Percentiles rank a stretch among this genome's conserved stretches.
Evolutionary conservation across 2,797 vertebrate genomes (phyloP).

Genomic region (Etheostoma perlongum): DNA sequence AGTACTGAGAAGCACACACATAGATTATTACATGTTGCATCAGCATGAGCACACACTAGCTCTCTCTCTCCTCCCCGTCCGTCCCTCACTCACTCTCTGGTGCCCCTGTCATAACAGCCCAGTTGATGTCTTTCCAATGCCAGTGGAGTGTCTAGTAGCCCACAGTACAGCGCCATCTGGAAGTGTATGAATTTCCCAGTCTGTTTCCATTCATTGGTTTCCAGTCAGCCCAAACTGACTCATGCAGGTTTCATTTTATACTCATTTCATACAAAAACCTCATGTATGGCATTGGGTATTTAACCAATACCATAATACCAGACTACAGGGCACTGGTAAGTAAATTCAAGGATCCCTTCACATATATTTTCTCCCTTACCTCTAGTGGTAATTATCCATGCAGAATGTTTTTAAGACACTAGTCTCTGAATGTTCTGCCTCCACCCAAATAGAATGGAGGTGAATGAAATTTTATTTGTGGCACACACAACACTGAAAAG

Average conservation of each 20-base stretch:
- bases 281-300: background rate
- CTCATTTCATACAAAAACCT: slow-evolving; percentile 18
- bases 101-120: slow-evolving; percentile 21
- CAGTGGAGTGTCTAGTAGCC: slow-evolving; percentile 28
- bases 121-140: slow-evolving; percentile 60
- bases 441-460: background rate
- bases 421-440: background rate
- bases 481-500: too few relatives aligned
- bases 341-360: slow-evolving; percentile 10
- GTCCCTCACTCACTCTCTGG: background rate
- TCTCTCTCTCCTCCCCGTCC: background rate
- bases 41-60: slow-evolving; percentile 13
- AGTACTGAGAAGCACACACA: background rate
- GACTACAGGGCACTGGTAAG: background rate
- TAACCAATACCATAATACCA: background rate
- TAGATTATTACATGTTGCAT: background rate
- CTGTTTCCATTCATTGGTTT: slow-evolving; percentile 70
- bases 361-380: background rate
- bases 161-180: slow-evolving; percentile 40
- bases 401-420: background rate
- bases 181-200: slow-evolving; percentile 45
- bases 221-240: slow-evolving; percentile 56
- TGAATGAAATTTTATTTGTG: too few relatives aligned
- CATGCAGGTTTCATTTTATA: slow-evolving; percentile 51
- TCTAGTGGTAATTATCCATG: slow-evolving; percentile 1